Conservation (phyloP, 2,888 invertebrate genomes). For the Rhamphomyia laevipes region DNA sequence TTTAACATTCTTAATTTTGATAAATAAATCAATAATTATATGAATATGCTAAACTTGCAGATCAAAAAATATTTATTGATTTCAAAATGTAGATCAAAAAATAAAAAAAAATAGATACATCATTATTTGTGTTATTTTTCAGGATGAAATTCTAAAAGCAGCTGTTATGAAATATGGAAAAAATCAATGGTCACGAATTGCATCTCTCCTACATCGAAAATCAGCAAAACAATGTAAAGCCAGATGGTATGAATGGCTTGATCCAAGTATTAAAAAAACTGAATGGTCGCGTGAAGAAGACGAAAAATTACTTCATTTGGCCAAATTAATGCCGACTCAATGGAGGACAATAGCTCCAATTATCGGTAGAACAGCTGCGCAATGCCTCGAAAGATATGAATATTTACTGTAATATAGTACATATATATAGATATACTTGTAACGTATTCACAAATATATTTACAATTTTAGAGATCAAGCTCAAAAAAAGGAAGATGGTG, state of each 20-base stretch:
- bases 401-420: conserved; percentile 67
- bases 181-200: conserved; percentile 99
- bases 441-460: neutral
- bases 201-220: conserved; percentile 92
- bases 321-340: conserved; percentile 98
- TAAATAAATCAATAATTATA: neutral
- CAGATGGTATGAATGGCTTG: conserved; percentile 99
- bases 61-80: neutral
- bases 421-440: neutral
- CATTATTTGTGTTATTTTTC: conserved; percentile 7
- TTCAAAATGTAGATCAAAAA: neutral
- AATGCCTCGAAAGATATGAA: conserved; percentile 96
- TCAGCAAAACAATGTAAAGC: conserved; percentile 99
- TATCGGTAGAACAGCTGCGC: conserved; percentile 96
- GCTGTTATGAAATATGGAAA: conserved; percentile 99
- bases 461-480: conserved; percentile 71
- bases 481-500: conserved; percentile 91
- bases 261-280: conserved; percentile 99
- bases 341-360: conserved; percentile 99
- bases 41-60: neutral
- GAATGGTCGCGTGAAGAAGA: conserved; percentile 99
- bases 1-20: too few relatives aligned
- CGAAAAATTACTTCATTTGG: conserved; percentile 92
- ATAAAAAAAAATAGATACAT: too few relatives aligned
- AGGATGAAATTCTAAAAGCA: conserved; percentile 99